Base-by-base conservation (phyloP, 2,888 invertebrate species). In the Trichogramma dendrolimi region DNA sequence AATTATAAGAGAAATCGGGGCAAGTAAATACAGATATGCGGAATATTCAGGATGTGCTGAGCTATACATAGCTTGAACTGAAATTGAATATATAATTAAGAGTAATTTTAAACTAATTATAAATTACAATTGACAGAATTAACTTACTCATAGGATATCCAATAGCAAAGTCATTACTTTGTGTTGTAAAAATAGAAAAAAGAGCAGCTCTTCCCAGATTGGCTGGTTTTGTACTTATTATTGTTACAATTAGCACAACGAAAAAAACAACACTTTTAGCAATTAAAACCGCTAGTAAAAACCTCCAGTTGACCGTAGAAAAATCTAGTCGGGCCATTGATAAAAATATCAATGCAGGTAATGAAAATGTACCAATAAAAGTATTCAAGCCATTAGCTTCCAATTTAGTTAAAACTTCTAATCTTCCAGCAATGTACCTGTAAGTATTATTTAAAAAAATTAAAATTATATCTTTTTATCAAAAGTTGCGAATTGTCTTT, bases 121-220 rank as follows among this genome's bases (percentile, higher is more conserved):
- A 41, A 58, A 27, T 38, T 14, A 14, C 14, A 56, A 47, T 46
- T 51, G 7, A 1, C 14, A 27, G 4, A 38, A 27, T 51, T 60
- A 44, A 81, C 83, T 86, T 83, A 93, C 95, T 89, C 71, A 96
- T 94, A 5, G 97, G 96, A 81, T 90, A 95, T 65, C 96, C 96
- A 70, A 97, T 86, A 27, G 97, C 96, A 82, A 97, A 96, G 80
- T 97, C 97, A 83, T 97, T 97, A 77, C 95, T 96, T 78, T 96
- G 96, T 0, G 96, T 96, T 71, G 92, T 91, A 79, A 96, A 96
- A 73, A 97, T 96, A 14, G 92, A 93, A 83, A 92, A 92, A 62
- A 97, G 84, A 10, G 95, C 96, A 51, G 94, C 92, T 72, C 90
- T 86, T 4, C 92, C 92, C 68, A 90, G 85, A 79, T 94, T 89